Evolutionary conservation across 2,888 invertebrate species (phyloP).

Genomic region (Chelonus formosanus): DNA sequence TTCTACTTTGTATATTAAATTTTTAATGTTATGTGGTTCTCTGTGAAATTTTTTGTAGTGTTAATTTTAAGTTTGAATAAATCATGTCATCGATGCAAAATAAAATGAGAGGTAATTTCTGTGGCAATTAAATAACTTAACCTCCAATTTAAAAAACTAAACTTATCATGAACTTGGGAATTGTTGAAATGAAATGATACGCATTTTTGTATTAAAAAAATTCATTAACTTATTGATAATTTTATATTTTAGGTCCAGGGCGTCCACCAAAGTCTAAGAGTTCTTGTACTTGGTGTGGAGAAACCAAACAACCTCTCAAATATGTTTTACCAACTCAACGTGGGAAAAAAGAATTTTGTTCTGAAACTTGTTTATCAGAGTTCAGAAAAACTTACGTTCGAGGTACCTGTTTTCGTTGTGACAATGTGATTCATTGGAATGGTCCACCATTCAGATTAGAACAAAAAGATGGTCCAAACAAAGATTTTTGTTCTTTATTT

Average conservation of each 20-base stretch:
- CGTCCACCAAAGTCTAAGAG: constrained; percentile 80
- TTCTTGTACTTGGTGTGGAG: constrained; percentile 86
- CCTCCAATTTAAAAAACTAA: background rate
- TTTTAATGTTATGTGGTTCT: constrained; percentile 25
- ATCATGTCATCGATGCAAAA: constrained; percentile 53
- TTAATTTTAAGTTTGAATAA: constrained; percentile 19
- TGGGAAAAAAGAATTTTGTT: constrained; percentile 92
- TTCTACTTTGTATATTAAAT: constrained; percentile 19
- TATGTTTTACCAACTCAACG: constrained; percentile 88
- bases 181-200: too few relatives aligned
- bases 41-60: constrained; percentile 20
- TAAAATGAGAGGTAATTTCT: constrained; percentile 53
- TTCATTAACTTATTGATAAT: background rate
- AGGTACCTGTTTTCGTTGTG: constrained; percentile 87
- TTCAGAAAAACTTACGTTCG: constrained; percentile 89
- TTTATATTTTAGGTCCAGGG: constrained; percentile 71
- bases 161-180: too few relatives aligned
- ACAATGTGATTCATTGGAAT: constrained; percentile 78
- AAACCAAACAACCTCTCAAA: constrained; percentile 82
- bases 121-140: constrained; percentile 15
- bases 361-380: constrained; percentile 87
- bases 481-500: constrained; percentile 85
- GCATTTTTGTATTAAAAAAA: too few relatives aligned
- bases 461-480: constrained; percentile 69
- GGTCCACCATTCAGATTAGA: constrained; percentile 72